Evolutionary conservation across 2,113 vertebrate species (phyloP).

Genomic region (Lethenteron camtschaticum): DNA sequence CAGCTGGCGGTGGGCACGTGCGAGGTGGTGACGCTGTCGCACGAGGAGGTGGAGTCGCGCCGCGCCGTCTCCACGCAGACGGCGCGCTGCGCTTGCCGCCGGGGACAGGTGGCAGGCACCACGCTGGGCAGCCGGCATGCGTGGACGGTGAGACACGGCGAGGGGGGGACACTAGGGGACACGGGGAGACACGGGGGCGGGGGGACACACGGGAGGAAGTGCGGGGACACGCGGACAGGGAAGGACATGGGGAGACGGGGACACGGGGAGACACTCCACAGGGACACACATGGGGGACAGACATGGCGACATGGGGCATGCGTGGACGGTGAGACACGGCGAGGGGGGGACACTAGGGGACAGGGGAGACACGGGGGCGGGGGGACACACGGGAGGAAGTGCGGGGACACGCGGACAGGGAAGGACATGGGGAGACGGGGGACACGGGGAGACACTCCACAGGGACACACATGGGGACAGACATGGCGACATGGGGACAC

Average conservation of each 20-base stretch:
- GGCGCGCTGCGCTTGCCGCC: constrained; percentile 40
- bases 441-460: too few relatives aligned
- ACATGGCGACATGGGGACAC: background rate
- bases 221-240: constrained; percentile 10
- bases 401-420: too few relatives aligned
- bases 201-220: too few relatives aligned
- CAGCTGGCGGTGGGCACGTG: constrained; percentile 43
- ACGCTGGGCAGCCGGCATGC: constrained; percentile 39
- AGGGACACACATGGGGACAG: too few relatives aligned
- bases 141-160: constrained; percentile 28
- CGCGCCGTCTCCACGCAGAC: constrained; percentile 44
- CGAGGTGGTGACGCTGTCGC: constrained; percentile 45
- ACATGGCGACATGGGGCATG: too few relatives aligned
- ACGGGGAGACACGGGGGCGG: too few relatives aligned
- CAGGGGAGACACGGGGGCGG: too few relatives aligned
- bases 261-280: constrained; percentile 12
- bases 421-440: too few relatives aligned
- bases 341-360: too few relatives aligned
- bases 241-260: constrained; percentile 18
- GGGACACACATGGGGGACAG: too few relatives aligned
- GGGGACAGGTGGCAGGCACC: constrained; percentile 46
- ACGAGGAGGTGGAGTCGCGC: constrained; percentile 46
- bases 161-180: background rate
- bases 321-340: too few relatives aligned
- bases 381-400: too few relatives aligned